phyloP scores from a whole-genome alignment of 2,113 vertebrate genomes.

The Steatornis caripensis region DNA sequence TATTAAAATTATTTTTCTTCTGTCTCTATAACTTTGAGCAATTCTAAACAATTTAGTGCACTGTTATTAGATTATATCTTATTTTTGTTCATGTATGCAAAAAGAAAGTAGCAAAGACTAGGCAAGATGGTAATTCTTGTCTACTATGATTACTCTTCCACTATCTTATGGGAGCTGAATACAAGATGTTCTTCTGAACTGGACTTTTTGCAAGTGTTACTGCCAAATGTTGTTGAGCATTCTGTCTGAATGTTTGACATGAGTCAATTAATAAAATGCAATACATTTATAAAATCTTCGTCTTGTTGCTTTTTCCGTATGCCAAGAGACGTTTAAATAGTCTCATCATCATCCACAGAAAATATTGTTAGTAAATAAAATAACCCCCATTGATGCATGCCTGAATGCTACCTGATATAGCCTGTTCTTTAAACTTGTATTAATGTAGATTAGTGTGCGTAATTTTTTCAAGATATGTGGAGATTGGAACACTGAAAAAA shows the following conservation, averaged over 20 bases:
- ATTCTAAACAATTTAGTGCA: neutral
- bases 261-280: neutral
- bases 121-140: neutral
- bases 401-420: neutral
- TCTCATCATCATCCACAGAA: neutral
- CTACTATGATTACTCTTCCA: neutral
- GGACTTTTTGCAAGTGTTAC: neutral
- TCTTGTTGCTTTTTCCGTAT: neutral
- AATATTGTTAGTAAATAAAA: slow-evolving; percentile 26
- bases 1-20: neutral
- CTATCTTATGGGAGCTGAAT: neutral
- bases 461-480: neutral
- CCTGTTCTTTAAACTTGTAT: slow-evolving; percentile 17
- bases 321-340: neutral
- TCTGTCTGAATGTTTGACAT: neutral
- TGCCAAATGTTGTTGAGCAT: neutral
- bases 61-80: neutral
- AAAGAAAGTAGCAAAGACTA: neutral
- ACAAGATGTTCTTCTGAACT: neutral
- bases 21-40: neutral
- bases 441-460: neutral
- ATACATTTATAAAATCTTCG: neutral
- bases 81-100: neutral
- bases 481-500: neutral
- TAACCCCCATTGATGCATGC: neutral